Conservation (phyloP, 2,797 vertebrate genomes). For the Crax fasciolata region DNA sequence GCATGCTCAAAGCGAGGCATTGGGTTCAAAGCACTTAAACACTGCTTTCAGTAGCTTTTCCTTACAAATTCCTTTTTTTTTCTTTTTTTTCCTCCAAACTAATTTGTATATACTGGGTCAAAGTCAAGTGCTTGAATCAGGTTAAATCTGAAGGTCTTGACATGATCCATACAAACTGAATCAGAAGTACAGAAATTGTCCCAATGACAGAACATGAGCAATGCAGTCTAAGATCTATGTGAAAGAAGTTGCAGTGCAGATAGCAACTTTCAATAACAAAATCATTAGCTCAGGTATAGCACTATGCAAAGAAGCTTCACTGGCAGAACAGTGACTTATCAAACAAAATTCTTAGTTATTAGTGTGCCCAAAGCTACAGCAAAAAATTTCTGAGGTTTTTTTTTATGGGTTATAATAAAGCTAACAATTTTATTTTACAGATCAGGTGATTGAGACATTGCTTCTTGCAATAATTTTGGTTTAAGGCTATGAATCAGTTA, state of each 20-base stretch:
- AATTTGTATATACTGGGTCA: fast-evolving
- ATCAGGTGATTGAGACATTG: neutral
- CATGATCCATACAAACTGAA: neutral
- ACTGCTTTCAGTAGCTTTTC: neutral
- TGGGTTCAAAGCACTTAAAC: neutral
- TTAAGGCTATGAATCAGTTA: neutral
- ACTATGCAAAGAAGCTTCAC: neutral
- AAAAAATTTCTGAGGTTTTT: neutral
- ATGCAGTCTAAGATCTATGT: neutral
- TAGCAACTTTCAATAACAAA: neutral
- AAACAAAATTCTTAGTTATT: neutral
- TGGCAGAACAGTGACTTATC: neutral
- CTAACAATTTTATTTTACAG: neutral
- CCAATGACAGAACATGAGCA: neutral
- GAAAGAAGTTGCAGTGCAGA: neutral
- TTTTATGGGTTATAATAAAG: neutral
- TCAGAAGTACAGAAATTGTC: neutral
- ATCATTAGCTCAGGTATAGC: neutral
- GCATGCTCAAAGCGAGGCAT: neutral
- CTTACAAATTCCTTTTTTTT: neutral
- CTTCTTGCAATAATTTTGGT: neutral
- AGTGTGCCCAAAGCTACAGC: neutral
- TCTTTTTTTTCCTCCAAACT: neutral
- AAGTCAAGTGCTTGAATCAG: neutral
- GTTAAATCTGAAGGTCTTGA: neutral